Percentiles rank a stretch among this genome's conserved stretches.
Conservation (phyloP, 2,888 invertebrate genomes). For the Eremobia ochroleuca region DNA sequence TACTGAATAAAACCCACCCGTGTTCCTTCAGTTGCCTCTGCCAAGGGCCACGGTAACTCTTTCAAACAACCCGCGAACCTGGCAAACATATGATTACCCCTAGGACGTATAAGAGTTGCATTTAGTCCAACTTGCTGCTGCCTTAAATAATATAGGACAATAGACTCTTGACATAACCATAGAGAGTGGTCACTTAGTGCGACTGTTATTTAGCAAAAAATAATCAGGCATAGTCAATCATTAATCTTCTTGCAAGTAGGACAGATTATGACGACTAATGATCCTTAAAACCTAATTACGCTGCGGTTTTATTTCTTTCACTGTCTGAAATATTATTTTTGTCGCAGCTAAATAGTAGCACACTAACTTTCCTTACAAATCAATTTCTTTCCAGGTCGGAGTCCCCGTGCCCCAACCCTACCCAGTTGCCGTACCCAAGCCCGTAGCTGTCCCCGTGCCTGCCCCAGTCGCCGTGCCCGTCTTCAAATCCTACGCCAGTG, state of each 20-base stretch:
- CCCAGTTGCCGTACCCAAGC: conserved; percentile 86
- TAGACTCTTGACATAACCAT: neutral
- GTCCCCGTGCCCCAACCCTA: conserved; percentile 88
- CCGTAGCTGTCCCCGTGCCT: conserved; percentile 85
- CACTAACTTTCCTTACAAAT: neutral
- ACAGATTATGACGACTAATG: neutral
- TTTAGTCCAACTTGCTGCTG: neutral
- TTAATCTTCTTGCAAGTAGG: neutral
- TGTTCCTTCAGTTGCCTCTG: no score
- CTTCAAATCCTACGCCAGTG: conserved; percentile 73
- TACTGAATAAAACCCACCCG: no score
- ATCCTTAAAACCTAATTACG: neutral
- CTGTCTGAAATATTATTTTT: neutral
- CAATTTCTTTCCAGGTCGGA: conserved; percentile 78
- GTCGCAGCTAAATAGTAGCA: neutral
- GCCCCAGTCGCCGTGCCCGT: conserved; percentile 82
- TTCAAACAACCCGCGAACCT: no score
- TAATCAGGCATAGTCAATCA: neutral
- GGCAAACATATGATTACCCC: no score
- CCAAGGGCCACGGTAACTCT: no score
- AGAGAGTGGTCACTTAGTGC: neutral
- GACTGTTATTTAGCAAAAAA: neutral
- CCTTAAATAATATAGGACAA: neutral
- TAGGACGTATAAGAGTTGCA: neutral
- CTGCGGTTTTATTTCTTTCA: neutral